A percentile compares a stretch with the other conserved stretches of the same genome.
Evolutionary conservation across 2,797 vertebrate genomes (phyloP).

Genomic region (Synanceia verrucosa): DNA sequence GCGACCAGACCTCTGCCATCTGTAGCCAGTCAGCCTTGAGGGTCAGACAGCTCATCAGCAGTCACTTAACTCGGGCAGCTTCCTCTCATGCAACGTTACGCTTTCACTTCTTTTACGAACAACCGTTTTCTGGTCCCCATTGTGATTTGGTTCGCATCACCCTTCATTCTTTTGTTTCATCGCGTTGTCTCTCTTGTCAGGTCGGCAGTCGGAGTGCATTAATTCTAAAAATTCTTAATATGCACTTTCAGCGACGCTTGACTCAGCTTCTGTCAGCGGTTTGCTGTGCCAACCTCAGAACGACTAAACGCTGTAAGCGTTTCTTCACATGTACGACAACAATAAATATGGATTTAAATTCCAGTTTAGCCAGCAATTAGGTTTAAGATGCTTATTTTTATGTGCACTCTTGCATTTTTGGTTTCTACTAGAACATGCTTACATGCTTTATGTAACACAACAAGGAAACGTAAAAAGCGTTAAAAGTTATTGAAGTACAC

Average conservation of each 20-base stretch:
- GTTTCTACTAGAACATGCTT: too few species aligned
- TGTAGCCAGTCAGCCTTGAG: constrained; percentile 67
- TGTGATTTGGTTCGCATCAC: constrained; percentile 8
- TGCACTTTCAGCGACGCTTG: background rate
- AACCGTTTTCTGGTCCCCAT: background rate
- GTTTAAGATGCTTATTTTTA: too few species aligned
- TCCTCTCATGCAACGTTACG: constrained; percentile 23
- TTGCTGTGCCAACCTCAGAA: background rate
- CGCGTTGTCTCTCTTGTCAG: background rate
- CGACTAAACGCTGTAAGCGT: background rate
- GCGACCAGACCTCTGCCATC: constrained; percentile 75
- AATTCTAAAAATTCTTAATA: background rate
- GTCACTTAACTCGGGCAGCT: constrained; percentile 32
- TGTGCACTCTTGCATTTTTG: too few species aligned
- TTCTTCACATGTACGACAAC: background rate
- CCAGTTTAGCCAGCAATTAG: background rate
- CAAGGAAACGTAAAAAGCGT: too few species aligned
- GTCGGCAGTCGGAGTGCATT: background rate
- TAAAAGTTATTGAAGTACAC: too few species aligned
- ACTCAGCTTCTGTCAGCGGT: background rate
- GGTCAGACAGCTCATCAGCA: constrained; percentile 65
- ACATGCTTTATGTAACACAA: too few species aligned
- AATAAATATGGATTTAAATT: background rate
- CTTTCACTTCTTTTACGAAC: constrained; percentile 1
- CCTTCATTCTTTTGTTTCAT: constrained; percentile 11